Evolutionary conservation across 2,888 invertebrate genomes (phyloP).

Genomic region (Ceramica pisi): DNA sequence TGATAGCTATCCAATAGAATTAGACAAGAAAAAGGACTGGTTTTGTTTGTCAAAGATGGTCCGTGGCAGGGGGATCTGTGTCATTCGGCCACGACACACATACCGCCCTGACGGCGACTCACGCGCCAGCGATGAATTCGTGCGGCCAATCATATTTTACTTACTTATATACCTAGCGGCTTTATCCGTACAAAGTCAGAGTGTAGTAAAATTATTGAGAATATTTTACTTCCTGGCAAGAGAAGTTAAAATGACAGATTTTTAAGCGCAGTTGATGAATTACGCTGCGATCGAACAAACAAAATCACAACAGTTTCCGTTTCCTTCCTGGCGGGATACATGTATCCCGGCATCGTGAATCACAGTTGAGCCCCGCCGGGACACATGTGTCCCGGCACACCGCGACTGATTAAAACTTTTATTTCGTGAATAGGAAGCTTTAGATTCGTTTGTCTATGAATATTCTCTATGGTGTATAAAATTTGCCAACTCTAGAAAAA

Average conservation of each 20-base stretch:
- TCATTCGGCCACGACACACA: slow-evolving; percentile 88
- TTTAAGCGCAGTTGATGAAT: not conserved
- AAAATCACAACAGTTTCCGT: slow-evolving; percentile 3
- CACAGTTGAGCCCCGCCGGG: too few species aligned
- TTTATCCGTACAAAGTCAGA: slow-evolving; percentile 31
- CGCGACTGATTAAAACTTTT: too few species aligned
- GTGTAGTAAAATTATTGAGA: not conserved
- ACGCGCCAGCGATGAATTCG: slow-evolving; percentile 76
- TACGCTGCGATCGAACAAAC: not conserved
- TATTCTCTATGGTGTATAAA: too few species aligned
- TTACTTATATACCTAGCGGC: slow-evolving; percentile 27
- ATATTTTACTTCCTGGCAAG: not conserved
- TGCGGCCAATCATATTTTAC: slow-evolving; percentile 69
- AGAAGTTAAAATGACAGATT: not conserved
- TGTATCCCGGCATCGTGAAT: too few species aligned
- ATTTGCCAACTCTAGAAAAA: too few species aligned
- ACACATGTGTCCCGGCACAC: too few species aligned
- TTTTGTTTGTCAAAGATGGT: slow-evolving; percentile 79
- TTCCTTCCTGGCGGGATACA: too few species aligned
- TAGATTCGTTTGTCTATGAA: too few species aligned
- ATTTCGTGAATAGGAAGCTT: too few species aligned
- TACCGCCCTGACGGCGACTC: slow-evolving; percentile 78
- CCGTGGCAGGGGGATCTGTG: slow-evolving; percentile 82
- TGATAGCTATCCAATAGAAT: slow-evolving; percentile 57
- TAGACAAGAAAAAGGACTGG: slow-evolving; percentile 77